Evolutionary conservation across 2,888 invertebrate genomes (phyloP).

Genomic region (Netelia virgata): DNA sequence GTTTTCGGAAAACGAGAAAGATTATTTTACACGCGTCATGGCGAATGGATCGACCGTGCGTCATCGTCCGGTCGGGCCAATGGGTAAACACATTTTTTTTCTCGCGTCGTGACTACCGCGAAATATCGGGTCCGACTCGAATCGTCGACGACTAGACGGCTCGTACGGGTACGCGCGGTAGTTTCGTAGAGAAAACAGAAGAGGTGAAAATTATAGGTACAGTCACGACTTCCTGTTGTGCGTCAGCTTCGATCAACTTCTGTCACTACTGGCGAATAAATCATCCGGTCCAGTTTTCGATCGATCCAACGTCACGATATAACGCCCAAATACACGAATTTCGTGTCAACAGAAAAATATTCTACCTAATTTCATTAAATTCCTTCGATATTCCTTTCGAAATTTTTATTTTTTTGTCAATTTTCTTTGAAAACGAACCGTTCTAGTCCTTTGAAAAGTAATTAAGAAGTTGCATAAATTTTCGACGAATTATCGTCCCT

Average conservation of each 20-base stretch:
- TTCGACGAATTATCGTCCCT: no score
- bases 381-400: no score
- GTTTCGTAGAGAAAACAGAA: conserved; percentile 22
- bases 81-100: conserved; percentile 44
- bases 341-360: no score
- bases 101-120: conserved; percentile 13
- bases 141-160: conserved; percentile 16
- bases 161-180: background rate
- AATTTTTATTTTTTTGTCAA: no score
- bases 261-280: conserved; percentile 10
- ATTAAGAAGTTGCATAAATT: no score
- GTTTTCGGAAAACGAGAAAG: conserved; percentile 16
- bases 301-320: background rate
- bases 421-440: no score
- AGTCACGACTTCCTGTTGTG: conserved; percentile 51
- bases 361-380: no score
- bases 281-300: background rate
- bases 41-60: conserved; percentile 20
- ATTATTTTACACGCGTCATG: background rate
- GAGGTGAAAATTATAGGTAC: conserved; percentile 11
- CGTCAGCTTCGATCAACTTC: conserved; percentile 49
- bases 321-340: no score
- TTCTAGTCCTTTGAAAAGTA: no score
- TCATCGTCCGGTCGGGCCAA: conserved; percentile 43
- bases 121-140: conserved; percentile 13